Evolutionary conservation across 2,113 vertebrate genomes (phyloP), one percentile per base, ranked within the genome.

Genomic region (Bos javanicus): DNA sequence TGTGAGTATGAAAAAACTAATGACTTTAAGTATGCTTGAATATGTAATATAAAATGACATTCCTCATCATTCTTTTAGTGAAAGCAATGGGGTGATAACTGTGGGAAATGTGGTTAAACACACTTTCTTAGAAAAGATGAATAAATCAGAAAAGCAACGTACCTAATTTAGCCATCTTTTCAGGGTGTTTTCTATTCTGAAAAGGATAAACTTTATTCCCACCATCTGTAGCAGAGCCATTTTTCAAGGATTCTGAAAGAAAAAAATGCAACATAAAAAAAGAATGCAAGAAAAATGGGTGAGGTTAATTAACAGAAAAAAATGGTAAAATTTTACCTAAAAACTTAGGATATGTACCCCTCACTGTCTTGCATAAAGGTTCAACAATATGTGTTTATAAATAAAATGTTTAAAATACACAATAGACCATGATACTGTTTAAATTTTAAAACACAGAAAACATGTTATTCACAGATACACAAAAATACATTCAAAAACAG

Each of bases 151-250:
- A 54, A 82, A 82, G 80, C 50, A 82, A 97, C 98, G 82, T 99
- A 99, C 99, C 99, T 67, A 99, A 99, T 94, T 99, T 99, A 97
- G 99, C 98, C 99, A 99, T 99, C 98, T 99, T 99, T 98, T 99
- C 99, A 87, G 99, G 97, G 6, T 99, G 99, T 97, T 99, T 99
- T 94, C 98, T 98, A 94, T 98, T 99, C 98, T 99, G 99, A 98
- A 99, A 99, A 0, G 99, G 98, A 97, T 99, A 99, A 97, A 99
- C 99, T 83, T 99, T 99, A 15, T 98, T 98, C 48, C 99, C 99
- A 56, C 98, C 98, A 96, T 93, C 96, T 81, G 99, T 50, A 86
- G 71, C 76, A 92, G 98, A 97, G 39, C 98, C 98, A 97, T 99
- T 99, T 98, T 90, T 98, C 95, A 98, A 59, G 8, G 98, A 83